Evolutionary conservation across 2,888 invertebrate species (phyloP), one percentile per base, ranked within the genome.

Genomic region (Temnothorax ravouxi): DNA sequence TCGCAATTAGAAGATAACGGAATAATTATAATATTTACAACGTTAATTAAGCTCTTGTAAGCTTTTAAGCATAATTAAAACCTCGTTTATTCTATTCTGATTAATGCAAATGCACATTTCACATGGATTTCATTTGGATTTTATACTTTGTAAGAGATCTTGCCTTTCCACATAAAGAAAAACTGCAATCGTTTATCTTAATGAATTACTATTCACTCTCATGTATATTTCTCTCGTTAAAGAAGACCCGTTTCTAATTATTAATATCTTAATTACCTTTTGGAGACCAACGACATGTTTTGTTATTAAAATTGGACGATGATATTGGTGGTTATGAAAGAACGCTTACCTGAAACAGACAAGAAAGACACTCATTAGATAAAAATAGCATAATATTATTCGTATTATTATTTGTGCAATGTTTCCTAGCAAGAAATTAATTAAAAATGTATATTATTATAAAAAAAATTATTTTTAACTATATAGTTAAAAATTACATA

Each of bases 321-420:
- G 41, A n/a, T 0, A 34, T 9, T 6, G n/a, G 29, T 11, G 38
- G 50, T 3, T 4, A n/a, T 25, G n/a, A 21, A 34, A 13, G 11
- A n/a, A 21, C 44, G 21, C 86, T 88, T 89, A 86, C 88, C 89
- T 88, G 83, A 13, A 89, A 88, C 87, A 88, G 34, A 89, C 59
- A 85, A 29, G 29, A 71, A 44, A 44, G 5, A 52, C 13, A 15
- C 41, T 34, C 9, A 38, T 84, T 83, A 74, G 25, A 52, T 75
- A 52, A 67, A 41, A n/a, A 41, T 8, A 8, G 29, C 9, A 34
- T 54, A 44, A 29, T 54, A 29, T 34, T 15, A 67, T 64, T 38
- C 9, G 18, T n/a, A 18, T n/a, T 50, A 29, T 47, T 9, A 67
- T 64, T 18, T 5, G 8, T n/a, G 5, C 13, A 29, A 75, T 18